Conservation (phyloP, 1,140 invertebrate species). For the Brachionus asplanchnoidis region DNA sequence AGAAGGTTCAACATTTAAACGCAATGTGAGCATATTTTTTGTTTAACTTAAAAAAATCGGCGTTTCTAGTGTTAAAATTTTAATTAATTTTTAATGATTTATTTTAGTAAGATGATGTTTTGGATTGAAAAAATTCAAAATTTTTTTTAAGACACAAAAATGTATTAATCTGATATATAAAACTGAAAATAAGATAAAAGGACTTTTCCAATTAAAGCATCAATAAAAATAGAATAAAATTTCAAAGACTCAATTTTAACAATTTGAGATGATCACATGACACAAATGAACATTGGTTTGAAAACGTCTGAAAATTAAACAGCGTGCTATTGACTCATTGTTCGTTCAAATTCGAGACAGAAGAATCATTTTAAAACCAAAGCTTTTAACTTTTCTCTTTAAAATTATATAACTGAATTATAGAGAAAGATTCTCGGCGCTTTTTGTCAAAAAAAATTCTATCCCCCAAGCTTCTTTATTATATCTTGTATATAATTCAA, state of each 20-base stretch:
- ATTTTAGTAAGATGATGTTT: neutral
- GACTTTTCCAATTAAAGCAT: too few species aligned
- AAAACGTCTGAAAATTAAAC: neutral
- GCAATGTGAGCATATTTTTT: too few species aligned
- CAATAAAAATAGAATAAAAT: too few species aligned
- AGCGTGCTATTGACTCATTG: neutral
- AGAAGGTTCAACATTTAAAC: too few species aligned
- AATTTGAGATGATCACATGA: neutral
- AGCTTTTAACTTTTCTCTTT: neutral
- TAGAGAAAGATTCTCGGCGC: neutral
- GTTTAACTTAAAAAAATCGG: too few species aligned
- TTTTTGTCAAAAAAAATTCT: neutral
- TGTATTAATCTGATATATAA: neutral
- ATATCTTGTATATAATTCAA: neutral
- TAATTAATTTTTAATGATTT: too few species aligned
- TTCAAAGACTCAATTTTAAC: neutral
- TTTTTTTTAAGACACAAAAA: neutral
- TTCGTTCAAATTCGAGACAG: neutral
- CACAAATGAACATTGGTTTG: neutral
- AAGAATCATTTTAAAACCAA: neutral
- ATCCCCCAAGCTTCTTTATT: neutral
- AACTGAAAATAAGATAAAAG: neutral
- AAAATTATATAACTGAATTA: neutral
- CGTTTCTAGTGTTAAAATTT: too few species aligned
- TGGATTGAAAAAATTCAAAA: neutral